A percentile compares a stretch with the other conserved stretches of the same genome.
phyloP scores from a whole-genome alignment of 2,888 invertebrate species.

The Arctia plantaginis region DNA sequence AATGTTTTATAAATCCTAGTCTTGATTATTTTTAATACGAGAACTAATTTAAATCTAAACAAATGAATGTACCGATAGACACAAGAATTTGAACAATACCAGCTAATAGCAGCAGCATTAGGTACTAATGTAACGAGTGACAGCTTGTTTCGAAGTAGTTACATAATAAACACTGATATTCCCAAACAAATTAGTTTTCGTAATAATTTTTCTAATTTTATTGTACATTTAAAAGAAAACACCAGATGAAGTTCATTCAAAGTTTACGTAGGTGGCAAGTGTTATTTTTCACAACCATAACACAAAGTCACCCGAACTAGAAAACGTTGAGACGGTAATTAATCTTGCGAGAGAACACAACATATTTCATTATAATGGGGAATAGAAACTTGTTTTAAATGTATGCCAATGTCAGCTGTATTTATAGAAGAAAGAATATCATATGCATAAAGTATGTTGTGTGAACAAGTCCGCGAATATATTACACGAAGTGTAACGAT shows the following conservation, averaged over 20 bases:
- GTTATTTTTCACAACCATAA: slow-evolving; percentile 54
- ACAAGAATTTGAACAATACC: not conserved
- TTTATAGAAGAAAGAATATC: slow-evolving; percentile 56
- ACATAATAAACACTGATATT: slow-evolving; percentile 10
- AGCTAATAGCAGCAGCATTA: not conserved
- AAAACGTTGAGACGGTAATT: slow-evolving; percentile 57
- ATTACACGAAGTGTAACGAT: slow-evolving; percentile 19
- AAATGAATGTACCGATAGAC: not conserved
- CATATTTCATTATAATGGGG: slow-evolving; percentile 60
- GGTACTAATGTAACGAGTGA: slow-evolving; percentile 7
- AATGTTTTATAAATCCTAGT: not conserved
- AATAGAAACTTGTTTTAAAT: slow-evolving; percentile 63
- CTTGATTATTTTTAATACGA: not conserved
- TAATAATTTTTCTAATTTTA: slow-evolving; percentile 17
- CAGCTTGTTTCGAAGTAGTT: slow-evolving; percentile 5
- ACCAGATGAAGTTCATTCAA: slow-evolving; percentile 46
- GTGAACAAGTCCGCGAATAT: slow-evolving; percentile 18
- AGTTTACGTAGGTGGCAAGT: slow-evolving; percentile 45
- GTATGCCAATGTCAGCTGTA: slow-evolving; percentile 68
- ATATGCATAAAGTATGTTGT: slow-evolving; percentile 33
- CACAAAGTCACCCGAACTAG: slow-evolving; percentile 43
- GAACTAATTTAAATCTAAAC: not conserved
- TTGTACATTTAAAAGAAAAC: slow-evolving; percentile 18
- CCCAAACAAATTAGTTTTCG: slow-evolving; percentile 8
- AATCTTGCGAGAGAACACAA: slow-evolving; percentile 64